Conservation (phyloP, 2,888 invertebrate species). For the Drosophila phalerata region DNA sequence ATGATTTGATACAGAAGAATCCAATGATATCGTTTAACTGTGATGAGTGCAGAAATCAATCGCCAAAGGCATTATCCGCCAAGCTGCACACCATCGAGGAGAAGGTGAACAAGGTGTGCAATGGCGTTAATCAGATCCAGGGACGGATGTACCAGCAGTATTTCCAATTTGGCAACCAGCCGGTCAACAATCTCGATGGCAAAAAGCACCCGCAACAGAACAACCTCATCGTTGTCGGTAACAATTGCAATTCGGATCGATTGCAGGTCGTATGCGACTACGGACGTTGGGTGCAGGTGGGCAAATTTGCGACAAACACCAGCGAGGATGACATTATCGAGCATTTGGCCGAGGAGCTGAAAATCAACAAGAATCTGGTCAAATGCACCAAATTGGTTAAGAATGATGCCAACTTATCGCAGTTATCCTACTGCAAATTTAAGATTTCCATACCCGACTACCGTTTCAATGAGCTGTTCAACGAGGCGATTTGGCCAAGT, state of each 20-base stretch:
- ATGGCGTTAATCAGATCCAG: slow-evolving; percentile 83
- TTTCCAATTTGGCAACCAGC: slow-evolving; percentile 82
- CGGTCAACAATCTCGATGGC: slow-evolving; percentile 73
- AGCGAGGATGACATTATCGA: slow-evolving; percentile 83
- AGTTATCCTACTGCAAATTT: slow-evolving; percentile 83
- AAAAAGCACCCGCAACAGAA: slow-evolving; percentile 82
- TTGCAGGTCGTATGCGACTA: slow-evolving; percentile 83
- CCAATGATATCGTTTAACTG: slow-evolving; percentile 83
- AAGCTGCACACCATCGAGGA: slow-evolving; percentile 83
- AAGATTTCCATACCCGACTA: slow-evolving; percentile 84
- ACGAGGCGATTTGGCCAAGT: slow-evolving; percentile 84
- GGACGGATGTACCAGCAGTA: slow-evolving; percentile 84
- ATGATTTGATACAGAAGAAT: slow-evolving; percentile 83
- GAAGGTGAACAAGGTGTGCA: slow-evolving; percentile 83
- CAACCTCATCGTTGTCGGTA: slow-evolving; percentile 82
- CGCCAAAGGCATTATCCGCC: slow-evolving; percentile 77
- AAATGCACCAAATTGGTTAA: slow-evolving; percentile 83
- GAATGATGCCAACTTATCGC: slow-evolving; percentile 83
- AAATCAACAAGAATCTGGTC: slow-evolving; percentile 83
- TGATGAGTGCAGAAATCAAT: slow-evolving; percentile 82
- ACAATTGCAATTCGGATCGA: slow-evolving; percentile 84
- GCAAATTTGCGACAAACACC: slow-evolving; percentile 83
- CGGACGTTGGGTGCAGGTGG: slow-evolving; percentile 83
- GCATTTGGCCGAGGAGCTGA: slow-evolving; percentile 81
- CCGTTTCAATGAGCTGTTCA: slow-evolving; percentile 84